A percentile compares a stretch with the other conserved stretches of the same genome.
These are phyloP conservation scores for Drosophila subquinaria DNA, from an alignment of 2,888 invertebrate genomes.

Conservation along the genomic window DNA sequence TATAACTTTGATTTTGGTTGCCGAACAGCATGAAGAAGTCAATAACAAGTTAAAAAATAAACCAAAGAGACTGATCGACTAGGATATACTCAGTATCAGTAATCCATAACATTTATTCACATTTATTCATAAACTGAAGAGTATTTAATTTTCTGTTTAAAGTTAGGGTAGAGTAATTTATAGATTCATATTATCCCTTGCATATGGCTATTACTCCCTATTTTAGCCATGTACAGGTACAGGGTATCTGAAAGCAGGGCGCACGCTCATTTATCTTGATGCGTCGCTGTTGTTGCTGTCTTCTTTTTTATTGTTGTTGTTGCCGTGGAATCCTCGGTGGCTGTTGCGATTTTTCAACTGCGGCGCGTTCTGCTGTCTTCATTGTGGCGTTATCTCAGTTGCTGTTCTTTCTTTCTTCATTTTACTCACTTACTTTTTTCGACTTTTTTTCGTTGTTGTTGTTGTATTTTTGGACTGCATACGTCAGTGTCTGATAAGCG, in stretches of 20 bases:
- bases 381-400: slow-evolving; percentile 76
- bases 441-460: slow-evolving; percentile 9
- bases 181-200: neutral
- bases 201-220: neutral
- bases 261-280: slow-evolving; percentile 76
- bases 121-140: neutral
- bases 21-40: slow-evolving; percentile 35
- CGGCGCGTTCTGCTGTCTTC: slow-evolving; percentile 81
- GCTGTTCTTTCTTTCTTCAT: slow-evolving; percentile 43
- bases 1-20: slow-evolving; percentile 71
- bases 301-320: slow-evolving; percentile 25
- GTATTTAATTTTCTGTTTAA: neutral
- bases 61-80: neutral
- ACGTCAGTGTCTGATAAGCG: slow-evolving; percentile 77
- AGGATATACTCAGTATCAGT: neutral
- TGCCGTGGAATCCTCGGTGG: slow-evolving; percentile 38
- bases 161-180: neutral
- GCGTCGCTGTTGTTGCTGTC: slow-evolving; percentile 35
- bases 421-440: slow-evolving; percentile 34
- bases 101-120: neutral
- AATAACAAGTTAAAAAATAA: slow-evolving; percentile 24
- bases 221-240: neutral
- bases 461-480: slow-evolving; percentile 52
- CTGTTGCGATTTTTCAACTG: slow-evolving; percentile 73
- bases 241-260: slow-evolving; percentile 46